Conservation (phyloP, 2,113 vertebrate species). For the Colinus virginianus region DNA sequence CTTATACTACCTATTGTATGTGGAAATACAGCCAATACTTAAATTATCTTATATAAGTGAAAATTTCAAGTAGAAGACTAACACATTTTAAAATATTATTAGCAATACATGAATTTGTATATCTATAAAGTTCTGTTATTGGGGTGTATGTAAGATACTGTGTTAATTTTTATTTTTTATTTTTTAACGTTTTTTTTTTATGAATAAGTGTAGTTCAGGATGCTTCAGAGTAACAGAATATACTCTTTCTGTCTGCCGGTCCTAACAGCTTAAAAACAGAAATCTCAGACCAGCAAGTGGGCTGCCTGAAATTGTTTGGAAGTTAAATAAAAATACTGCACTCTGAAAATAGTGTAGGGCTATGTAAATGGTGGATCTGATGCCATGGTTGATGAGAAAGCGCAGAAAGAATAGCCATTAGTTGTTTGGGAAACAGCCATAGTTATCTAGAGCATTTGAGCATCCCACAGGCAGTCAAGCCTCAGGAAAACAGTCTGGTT, state of each 20-base stretch:
- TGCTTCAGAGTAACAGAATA: not conserved
- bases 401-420: not conserved
- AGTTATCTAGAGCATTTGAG: not conserved
- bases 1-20: not conserved
- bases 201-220: not conserved
- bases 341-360: not conserved
- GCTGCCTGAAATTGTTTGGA: not conserved
- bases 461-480: not conserved
- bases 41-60: not conserved
- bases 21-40: not conserved
- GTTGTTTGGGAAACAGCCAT: not conserved
- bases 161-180: not conserved
- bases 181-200: not conserved
- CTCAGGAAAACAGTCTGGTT: not conserved
- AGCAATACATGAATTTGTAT: not conserved
- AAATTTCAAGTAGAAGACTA: not conserved
- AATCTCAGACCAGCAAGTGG: not conserved
- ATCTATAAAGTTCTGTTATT: not conserved
- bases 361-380: not conserved
- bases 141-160: not conserved
- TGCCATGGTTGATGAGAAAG: not conserved
- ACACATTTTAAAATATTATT: not conserved
- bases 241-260: not conserved
- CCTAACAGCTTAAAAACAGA: not conserved
- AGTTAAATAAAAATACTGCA: not conserved